Evolutionary conservation across 1,140 invertebrate genomes (phyloP).

Genomic region (Hyphantria cunea): DNA sequence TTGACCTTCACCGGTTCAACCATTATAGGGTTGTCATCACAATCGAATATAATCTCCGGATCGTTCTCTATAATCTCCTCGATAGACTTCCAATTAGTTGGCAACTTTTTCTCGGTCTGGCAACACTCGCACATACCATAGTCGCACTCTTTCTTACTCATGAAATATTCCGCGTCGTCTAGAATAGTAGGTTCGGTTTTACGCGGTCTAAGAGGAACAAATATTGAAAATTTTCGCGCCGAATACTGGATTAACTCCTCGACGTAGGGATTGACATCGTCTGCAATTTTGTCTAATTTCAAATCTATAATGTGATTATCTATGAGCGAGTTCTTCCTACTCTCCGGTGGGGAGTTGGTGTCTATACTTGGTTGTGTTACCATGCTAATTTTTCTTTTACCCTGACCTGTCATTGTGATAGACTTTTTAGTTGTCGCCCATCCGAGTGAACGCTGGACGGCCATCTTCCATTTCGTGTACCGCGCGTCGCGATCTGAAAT

Average conservation of each 20-base stretch:
- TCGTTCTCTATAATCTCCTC: constrained; percentile 76
- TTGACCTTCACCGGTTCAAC: constrained; percentile 43
- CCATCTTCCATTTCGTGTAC: constrained; percentile 96
- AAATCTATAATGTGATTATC: constrained; percentile 38
- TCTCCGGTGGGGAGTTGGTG: constrained; percentile 39
- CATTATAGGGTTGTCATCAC: constrained; percentile 62
- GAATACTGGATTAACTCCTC: constrained; percentile 65
- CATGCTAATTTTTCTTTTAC: constrained; percentile 66
- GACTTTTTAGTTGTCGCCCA: constrained; percentile 91
- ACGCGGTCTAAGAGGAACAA: constrained; percentile 46
- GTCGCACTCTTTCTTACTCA: constrained; percentile 70
- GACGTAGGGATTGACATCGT: constrained; percentile 51
- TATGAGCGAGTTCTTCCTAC: constrained; percentile 50
- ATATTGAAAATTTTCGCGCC: constrained; percentile 64
- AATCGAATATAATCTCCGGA: constrained; percentile 75
- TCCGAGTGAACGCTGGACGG: constrained; percentile 92
- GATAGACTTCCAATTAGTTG: constrained; percentile 69
- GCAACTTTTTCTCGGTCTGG: constrained; percentile 51
- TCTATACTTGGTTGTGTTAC: constrained; percentile 41
- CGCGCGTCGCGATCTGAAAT: constrained; percentile 89
- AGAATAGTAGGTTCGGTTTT: constrained; percentile 65
- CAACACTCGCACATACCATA: constrained; percentile 72
- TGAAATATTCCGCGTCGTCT: constrained; percentile 67
- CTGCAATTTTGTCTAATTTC: constrained; percentile 38
- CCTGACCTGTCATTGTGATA: constrained; percentile 87